Evolutionary conservation across 2,797 vertebrate species (phyloP).

Genomic region (Urophycis tenuis): DNA sequence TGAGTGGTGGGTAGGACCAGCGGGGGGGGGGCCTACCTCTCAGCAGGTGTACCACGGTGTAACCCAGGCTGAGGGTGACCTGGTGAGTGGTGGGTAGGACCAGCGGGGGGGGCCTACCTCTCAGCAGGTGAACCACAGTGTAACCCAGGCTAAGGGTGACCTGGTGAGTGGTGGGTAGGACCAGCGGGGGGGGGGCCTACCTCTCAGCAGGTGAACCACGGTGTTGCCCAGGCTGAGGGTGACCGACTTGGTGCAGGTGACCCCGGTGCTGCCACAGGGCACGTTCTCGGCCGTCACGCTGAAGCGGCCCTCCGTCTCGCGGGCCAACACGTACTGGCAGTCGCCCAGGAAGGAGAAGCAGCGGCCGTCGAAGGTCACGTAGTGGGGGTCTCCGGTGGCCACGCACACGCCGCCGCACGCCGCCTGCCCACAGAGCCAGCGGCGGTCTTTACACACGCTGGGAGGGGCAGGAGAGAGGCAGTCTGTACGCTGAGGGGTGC

Average conservation of each 20-base stretch:
- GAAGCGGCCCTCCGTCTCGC: constrained; percentile 73
- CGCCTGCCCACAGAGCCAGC: constrained; percentile 74
- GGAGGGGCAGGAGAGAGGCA: not conserved
- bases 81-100: too few species aligned
- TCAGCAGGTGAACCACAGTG: constrained; percentile 69
- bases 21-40: constrained; percentile 69
- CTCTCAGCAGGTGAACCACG: constrained; percentile 80
- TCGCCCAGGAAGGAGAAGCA: constrained; percentile 82
- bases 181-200: constrained; percentile 52
- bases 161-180: too few species aligned
- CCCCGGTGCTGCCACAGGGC: constrained; percentile 79
- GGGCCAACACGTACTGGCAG: constrained; percentile 84
- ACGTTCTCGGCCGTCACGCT: constrained; percentile 80
- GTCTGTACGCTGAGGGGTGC: too few species aligned
- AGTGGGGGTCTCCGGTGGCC: constrained; percentile 86
- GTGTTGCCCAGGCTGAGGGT: constrained; percentile 76
- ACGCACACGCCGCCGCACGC: constrained; percentile 77
- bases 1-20: too few species aligned
- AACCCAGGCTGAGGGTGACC: constrained; percentile 75
- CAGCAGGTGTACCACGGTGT: constrained; percentile 79
- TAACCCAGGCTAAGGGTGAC: constrained; percentile 77
- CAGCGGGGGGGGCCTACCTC: too few species aligned
- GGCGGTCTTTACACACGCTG: constrained; percentile 75
- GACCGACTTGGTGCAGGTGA: constrained; percentile 89
- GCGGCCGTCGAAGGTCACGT: constrained; percentile 84